Evolutionary conservation across 2,113 vertebrate species (phyloP).

Genomic region (Thamnophis sirtalis): DNA sequence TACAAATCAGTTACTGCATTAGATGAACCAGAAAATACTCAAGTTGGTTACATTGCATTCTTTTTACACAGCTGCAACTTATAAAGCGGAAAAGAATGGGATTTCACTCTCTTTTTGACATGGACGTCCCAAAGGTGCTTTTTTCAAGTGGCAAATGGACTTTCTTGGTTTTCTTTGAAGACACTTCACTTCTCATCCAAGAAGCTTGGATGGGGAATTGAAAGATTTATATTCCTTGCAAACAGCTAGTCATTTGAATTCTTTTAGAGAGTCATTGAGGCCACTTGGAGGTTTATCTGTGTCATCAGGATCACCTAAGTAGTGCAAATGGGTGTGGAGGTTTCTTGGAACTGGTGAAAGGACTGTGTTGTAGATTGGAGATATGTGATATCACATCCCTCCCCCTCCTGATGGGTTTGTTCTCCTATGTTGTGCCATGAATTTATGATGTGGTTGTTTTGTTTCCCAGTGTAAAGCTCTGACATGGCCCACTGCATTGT

Average conservation of each 20-base stretch:
- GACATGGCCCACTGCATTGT: background rate
- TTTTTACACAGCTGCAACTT: constrained; percentile 12
- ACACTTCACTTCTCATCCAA: background rate
- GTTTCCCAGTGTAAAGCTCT: background rate
- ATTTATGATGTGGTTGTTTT: background rate
- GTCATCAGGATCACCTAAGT: background rate
- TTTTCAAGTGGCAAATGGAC: background rate
- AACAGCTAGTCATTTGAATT: background rate
- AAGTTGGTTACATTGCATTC: background rate
- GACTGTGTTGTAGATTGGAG: background rate
- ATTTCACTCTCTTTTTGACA: background rate
- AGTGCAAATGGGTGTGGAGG: background rate
- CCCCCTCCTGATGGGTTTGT: background rate
- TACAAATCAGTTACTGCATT: constrained; percentile 1
- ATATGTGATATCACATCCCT: background rate
- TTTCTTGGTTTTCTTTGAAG: background rate
- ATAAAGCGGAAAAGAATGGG: background rate
- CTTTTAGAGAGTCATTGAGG: background rate
- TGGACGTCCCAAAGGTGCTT: background rate
- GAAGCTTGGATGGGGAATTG: background rate
- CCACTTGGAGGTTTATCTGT: background rate
- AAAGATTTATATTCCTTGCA: background rate
- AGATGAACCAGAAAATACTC: background rate
- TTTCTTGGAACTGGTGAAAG: background rate
- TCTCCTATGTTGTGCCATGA: background rate